Percentiles rank a stretch among this genome's conserved stretches.
phyloP scores from a whole-genome alignment of 2,888 invertebrate species.

The Caenorhabditis sp. region DNA sequence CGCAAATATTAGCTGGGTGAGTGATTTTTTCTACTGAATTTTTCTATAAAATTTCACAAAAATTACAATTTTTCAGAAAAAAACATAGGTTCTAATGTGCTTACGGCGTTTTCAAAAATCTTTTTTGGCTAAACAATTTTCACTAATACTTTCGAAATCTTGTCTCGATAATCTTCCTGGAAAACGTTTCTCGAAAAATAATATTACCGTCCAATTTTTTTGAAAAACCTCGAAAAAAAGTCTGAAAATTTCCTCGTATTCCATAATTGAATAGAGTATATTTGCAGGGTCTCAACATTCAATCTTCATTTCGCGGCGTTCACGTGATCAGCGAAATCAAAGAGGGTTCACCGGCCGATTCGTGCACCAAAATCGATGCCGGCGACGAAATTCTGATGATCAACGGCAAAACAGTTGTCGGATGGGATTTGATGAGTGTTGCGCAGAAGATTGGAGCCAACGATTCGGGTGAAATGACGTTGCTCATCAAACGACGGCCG shows the following conservation, averaged over 20 bases:
- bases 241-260: too few species aligned
- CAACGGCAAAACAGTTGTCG: conserved; percentile 75
- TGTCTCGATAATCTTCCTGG: too few species aligned
- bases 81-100: neutral
- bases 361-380: conserved; percentile 88
- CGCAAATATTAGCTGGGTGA: conserved; percentile 48
- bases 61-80: neutral
- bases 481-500: conserved; percentile 80
- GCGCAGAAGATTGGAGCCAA: conserved; percentile 45
- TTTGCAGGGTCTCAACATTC: conserved; percentile 87
- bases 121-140: too few species aligned
- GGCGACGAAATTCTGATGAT: conserved; percentile 96
- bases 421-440: conserved; percentile 57
- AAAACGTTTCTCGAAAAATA: too few species aligned
- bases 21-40: neutral
- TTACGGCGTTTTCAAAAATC: too few species aligned
- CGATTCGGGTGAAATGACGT: conserved; percentile 77
- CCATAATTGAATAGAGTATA: too few species aligned
- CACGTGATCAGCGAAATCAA: conserved; percentile 87
- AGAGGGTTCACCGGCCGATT: conserved; percentile 87
- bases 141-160: too few species aligned
- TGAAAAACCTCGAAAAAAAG: too few species aligned
- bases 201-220: too few species aligned
- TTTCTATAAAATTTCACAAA: neutral
- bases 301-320: conserved; percentile 82